A percentile compares a stretch with the other conserved stretches of the same genome.
phyloP scores from a whole-genome alignment of 2,888 invertebrate genomes.

The Drosophila melanosoma region DNA sequence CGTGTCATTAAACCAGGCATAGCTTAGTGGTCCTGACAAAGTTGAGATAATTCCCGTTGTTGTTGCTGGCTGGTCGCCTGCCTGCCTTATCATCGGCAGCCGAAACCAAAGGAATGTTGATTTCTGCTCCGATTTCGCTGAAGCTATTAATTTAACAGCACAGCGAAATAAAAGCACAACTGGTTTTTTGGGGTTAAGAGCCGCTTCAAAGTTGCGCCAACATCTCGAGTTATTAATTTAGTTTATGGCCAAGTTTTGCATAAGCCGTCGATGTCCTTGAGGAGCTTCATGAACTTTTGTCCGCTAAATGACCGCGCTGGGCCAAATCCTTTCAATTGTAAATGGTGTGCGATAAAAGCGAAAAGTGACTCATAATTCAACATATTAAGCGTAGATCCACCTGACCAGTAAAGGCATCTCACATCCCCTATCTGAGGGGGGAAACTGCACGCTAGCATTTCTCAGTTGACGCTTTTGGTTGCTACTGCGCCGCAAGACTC shows the following conservation, averaged over 20 bases:
- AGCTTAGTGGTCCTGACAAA: slow-evolving; percentile 24
- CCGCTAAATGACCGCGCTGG: slow-evolving; percentile 17
- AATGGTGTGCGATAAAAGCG: slow-evolving; percentile 48
- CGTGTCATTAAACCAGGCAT: slow-evolving; percentile 18
- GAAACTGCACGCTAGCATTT: slow-evolving; percentile 30
- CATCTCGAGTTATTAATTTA: slow-evolving; percentile 57
- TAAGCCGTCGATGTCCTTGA: slow-evolving; percentile 57
- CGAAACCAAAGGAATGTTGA: neutral
- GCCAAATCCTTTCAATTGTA: slow-evolving; percentile 56
- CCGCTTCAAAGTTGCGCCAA: slow-evolving; percentile 42
- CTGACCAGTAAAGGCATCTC: neutral
- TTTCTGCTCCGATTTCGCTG: slow-evolving; percentile 3
- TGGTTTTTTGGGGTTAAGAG: slow-evolving; percentile 37
- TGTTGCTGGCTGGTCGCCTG: slow-evolving; percentile 15
- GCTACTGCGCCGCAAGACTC: slow-evolving; percentile 20
- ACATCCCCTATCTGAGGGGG: neutral
- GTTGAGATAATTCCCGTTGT: slow-evolving; percentile 29
- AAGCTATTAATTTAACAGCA: slow-evolving; percentile 36
- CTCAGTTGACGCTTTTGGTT: slow-evolving; percentile 44
- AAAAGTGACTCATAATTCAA: slow-evolving; percentile 60
- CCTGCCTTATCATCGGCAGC: slow-evolving; percentile 29
- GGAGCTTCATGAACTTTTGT: slow-evolving; percentile 58
- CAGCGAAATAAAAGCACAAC: slow-evolving; percentile 39
- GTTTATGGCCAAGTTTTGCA: slow-evolving; percentile 56
- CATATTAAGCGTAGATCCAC: slow-evolving; percentile 38